These are phyloP conservation scores for Vidua macroura DNA, from an alignment of 2,113 vertebrate genomes.

Conservation along the genomic window DNA sequence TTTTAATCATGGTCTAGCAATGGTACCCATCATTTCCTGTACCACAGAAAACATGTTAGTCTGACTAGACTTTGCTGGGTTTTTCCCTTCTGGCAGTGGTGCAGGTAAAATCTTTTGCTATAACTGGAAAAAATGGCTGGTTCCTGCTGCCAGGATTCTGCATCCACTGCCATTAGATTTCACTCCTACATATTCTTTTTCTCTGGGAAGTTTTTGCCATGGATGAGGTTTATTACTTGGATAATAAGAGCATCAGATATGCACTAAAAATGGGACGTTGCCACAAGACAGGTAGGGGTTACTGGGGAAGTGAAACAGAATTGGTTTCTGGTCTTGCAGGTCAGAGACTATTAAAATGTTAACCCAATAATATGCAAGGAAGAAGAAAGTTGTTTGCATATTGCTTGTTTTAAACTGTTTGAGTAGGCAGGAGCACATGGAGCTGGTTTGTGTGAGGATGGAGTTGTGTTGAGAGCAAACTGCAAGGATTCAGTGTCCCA, in stretches of 20 bases:
- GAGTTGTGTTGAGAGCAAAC: not conserved
- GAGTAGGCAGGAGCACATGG: not conserved
- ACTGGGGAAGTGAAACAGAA: not conserved
- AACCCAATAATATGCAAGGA: not conserved
- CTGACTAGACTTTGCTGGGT: not conserved
- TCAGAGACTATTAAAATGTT: not conserved
- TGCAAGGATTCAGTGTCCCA: not conserved
- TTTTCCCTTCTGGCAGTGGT: not conserved
- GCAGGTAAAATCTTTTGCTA: not conserved
- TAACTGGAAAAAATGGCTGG: not conserved
- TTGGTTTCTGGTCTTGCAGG: not conserved
- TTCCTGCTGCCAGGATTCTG: not conserved
- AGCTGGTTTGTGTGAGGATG: not conserved
- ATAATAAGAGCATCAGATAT: not conserved
- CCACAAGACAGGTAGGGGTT: not conserved
- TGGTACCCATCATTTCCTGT: not conserved
- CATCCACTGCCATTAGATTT: not conserved
- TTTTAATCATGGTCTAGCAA: not conserved
- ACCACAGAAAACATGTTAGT: not conserved
- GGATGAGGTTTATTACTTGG: not conserved
- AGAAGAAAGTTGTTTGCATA: not conserved
- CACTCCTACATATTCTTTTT: not conserved
- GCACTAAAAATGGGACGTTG: not conserved
- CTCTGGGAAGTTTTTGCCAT: not conserved
- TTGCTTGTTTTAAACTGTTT: not conserved